Percentiles rank a stretch among this genome's conserved stretches.
phyloP scores from a whole-genome alignment of 2,797 vertebrate genomes.

The Cynodonichthys magdalenae region DNA sequence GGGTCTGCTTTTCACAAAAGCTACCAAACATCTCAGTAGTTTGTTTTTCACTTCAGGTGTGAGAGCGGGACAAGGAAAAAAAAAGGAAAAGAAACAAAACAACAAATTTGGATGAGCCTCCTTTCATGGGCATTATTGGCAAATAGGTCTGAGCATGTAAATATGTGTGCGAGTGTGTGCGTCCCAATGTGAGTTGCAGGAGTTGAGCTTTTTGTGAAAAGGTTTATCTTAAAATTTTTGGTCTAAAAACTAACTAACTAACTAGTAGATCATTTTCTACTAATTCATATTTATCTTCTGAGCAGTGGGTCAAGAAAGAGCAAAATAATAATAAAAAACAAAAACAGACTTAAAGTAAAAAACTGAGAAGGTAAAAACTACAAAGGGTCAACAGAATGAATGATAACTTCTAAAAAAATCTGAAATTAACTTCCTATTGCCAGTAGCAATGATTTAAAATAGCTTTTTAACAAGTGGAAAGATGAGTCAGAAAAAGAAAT shows the following conservation, averaged over 20 bases:
- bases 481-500: slow-evolving; percentile 60
- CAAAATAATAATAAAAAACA: slow-evolving; percentile 36
- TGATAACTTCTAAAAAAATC: slow-evolving; percentile 84
- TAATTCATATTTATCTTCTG: slow-evolving; percentile 57
- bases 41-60: slow-evolving; percentile 69
- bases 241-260: no score
- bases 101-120: slow-evolving; percentile 62
- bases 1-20: slow-evolving; percentile 43
- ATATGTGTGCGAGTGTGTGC: slow-evolving; percentile 39
- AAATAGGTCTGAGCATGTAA: slow-evolving; percentile 64
- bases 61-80: slow-evolving; percentile 46
- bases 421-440: slow-evolving; percentile 93
- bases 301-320: slow-evolving; percentile 57
- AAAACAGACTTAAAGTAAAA: slow-evolving; percentile 60
- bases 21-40: slow-evolving; percentile 48
- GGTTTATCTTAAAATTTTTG: slow-evolving; percentile 75
- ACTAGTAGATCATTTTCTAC: slow-evolving; percentile 59
- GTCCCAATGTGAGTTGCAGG: slow-evolving; percentile 41
- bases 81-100: slow-evolving; percentile 53
- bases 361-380: slow-evolving; percentile 43
- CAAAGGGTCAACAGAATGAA: slow-evolving; percentile 86
- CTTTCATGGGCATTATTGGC: slow-evolving; percentile 57
- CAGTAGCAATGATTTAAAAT: slow-evolving; percentile 85
- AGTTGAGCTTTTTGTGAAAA: slow-evolving; percentile 56
- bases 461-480: slow-evolving; percentile 69